Conservation (phyloP, 2,113 vertebrate genomes). For the Leptocoma aspasia region DNA sequence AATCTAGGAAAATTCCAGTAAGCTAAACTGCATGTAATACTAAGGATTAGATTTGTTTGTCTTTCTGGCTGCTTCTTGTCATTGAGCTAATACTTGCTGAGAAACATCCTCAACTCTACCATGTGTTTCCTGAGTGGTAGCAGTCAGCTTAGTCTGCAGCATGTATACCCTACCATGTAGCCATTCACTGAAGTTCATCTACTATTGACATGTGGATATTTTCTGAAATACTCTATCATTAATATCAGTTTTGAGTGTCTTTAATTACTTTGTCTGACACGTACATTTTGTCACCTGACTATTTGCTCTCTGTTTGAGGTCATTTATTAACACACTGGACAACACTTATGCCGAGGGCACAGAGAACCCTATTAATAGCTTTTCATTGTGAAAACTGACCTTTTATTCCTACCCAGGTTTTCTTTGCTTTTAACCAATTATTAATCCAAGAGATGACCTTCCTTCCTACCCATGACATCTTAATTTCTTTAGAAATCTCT, state of each 20-base stretch:
- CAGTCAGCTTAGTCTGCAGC: neutral
- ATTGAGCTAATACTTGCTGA: neutral
- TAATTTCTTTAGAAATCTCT: constrained; percentile 21
- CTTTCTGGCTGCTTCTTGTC: neutral
- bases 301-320: neutral
- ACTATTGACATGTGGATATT: neutral
- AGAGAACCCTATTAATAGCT: neutral
- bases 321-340: neutral
- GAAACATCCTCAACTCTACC: neutral
- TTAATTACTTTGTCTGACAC: neutral
- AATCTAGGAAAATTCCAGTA: neutral
- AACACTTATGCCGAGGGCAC: neutral
- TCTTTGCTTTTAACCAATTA: neutral
- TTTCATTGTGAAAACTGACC: neutral
- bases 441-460: neutral
- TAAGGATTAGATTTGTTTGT: neutral
- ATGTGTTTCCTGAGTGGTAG: neutral
- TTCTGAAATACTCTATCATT: neutral
- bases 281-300: neutral
- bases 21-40: neutral
- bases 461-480: neutral
- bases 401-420: neutral
- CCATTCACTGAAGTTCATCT: neutral
- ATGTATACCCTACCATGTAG: fast-evolving
- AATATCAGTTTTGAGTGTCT: neutral